Evolutionary conservation across 92 coral and sea anemone genomes (phyloP).

Genomic region (Porites lobata): DNA sequence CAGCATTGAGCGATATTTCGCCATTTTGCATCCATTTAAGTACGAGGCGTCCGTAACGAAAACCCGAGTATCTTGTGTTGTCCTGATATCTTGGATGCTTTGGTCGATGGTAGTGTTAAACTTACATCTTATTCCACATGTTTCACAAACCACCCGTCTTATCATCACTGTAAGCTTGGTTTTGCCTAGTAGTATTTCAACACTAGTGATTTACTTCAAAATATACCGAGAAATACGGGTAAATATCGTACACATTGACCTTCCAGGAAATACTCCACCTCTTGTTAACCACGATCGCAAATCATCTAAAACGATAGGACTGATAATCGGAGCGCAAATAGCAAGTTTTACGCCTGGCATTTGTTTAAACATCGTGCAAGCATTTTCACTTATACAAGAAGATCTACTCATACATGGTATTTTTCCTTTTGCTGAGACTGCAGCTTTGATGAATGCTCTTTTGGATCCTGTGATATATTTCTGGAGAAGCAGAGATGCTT

Average conservation of each 20-base stretch:
- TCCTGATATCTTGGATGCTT: conserved; percentile 8
- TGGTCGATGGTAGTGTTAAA: conserved; percentile 7
- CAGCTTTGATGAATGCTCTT: conserved; percentile 23
- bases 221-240: conserved; percentile 15
- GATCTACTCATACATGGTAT: conserved; percentile 21
- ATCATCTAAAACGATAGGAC: conserved; percentile 11
- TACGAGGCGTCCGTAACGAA: conserved; percentile 20
- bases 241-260: conserved; percentile 1
- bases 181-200: conserved; percentile 17
- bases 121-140: neutral
- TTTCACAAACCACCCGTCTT: neutral
- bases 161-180: neutral
- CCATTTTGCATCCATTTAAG: conserved; percentile 21
- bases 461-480: conserved; percentile 19
- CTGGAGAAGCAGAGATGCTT: conserved; percentile 16
- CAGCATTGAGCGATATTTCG: conserved; percentile 26
- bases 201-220: conserved; percentile 10
- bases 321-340: conserved; percentile 16
- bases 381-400: neutral
- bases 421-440: conserved; percentile 24
- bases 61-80: neutral
- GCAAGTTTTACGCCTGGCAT: conserved; percentile 9
- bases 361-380: conserved; percentile 12
- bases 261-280: neutral
- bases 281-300: neutral